Base-by-base conservation (phyloP, 2,797 vertebrate genomes). In the Cuniculus paca region DNA sequence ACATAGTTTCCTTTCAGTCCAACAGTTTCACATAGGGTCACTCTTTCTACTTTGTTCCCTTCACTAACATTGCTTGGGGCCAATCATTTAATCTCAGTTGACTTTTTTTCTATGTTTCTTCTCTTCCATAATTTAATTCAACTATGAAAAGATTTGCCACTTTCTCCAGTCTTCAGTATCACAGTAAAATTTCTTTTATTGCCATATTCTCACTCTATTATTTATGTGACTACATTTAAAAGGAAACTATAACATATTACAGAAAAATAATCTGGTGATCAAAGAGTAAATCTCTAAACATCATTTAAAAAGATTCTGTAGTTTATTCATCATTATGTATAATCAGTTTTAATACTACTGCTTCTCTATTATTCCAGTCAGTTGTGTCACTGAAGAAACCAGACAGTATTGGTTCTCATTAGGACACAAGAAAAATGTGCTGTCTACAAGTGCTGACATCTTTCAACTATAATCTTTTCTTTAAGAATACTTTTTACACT, bases 61-160 rank as follows among this genome's bases (percentile, higher is more conserved):
- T 94, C 34, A 74, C 39, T 80, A 81, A 63, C 45, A 83, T 7
- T 56, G 72, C 48, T 65, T 90, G 31, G 4, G 19, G 22, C 20
- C 78, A 83, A 9, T 79, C 58, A 90, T 82, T 94, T 95, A 61
- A 91, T 90, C 22, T 88, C 60, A 39, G 52, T 61, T 39, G 20
- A 83, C 34, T 54, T 54, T 75, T 75, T 31, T 81, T 91, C 39
- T 61, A 2, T 42, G 12, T 81, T 91, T 91, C 54, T 96, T 1
- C 42, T 93, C 39, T 79, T 72, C 39, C 70, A 11, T n/a, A 2
- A 72, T 52, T 94, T 75, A 90, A 75, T 70, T 26, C 42, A 85
- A 17, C 16, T 92, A 6, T 90, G 74, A 77, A 58, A 28, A n/a
- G 3, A 9, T 34, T 90, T 36, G 4, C 14, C 22, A 75, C 17